A percentile compares a stretch with the other conserved stretches of the same genome.
These are phyloP conservation scores for Anaspis maculata DNA, from an alignment of 2,888 invertebrate species.

Conservation along the genomic window DNA sequence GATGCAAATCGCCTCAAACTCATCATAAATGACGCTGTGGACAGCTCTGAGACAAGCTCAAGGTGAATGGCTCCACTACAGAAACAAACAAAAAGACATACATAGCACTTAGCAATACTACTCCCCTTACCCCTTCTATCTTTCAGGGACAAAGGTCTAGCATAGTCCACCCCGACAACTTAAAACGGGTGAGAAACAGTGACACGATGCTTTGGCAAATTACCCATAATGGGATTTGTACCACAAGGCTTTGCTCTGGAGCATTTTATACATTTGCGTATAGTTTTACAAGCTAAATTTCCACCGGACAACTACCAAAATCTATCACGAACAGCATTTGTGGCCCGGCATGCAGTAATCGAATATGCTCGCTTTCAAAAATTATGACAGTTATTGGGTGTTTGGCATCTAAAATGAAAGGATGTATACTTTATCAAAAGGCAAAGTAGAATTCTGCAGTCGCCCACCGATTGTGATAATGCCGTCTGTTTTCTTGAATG, in stretches of 20 bases:
- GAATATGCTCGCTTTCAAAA: neutral
- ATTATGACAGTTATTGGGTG: neutral
- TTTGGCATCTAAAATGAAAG: neutral
- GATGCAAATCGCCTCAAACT: neutral
- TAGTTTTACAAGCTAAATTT: neutral
- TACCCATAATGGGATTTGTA: neutral
- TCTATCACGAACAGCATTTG: neutral
- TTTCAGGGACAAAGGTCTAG: constrained; percentile 1
- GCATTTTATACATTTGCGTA: neutral
- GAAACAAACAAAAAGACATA: neutral
- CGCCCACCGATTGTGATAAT: neutral
- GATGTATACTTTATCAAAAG: neutral
- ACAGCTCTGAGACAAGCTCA: neutral
- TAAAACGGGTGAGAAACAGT: neutral
- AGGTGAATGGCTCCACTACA: neutral
- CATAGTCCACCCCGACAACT: constrained; percentile 1
- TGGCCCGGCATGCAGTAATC: neutral
- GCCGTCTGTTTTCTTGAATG: neutral
- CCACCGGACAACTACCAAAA: neutral
- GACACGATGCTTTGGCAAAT: neutral
- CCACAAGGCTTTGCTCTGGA: neutral
- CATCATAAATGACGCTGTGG: neutral
- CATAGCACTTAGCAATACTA: neutral
- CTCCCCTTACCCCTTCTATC: neutral
- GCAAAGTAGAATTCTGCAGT: neutral